Evolutionary conservation across 2,888 invertebrate species (phyloP), one percentile per base, ranked within the genome.

Genomic region (Bellardia pandia): DNA sequence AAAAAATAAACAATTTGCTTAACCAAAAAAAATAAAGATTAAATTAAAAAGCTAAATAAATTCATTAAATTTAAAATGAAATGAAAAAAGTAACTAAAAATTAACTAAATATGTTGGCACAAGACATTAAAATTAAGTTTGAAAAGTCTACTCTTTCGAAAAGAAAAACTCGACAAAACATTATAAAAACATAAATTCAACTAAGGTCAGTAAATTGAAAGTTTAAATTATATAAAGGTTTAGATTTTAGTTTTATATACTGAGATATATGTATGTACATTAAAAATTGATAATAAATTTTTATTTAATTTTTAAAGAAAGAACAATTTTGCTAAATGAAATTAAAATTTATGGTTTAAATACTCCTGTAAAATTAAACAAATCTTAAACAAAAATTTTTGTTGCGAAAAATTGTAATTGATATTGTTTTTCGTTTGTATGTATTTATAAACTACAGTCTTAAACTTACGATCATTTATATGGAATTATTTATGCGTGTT

Each of bases 101-200:
- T 66, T 62, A 66, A 68, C 77, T 77, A 87, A 71, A 81, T 86
- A 81, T 75, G 72, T 86, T 87, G 87, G 87, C 87, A 87, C 87
- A 85, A 87, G 87, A 87, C 87, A 79, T 66, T 48, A 62, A 77
- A 69, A 40, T 60, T 53, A 69, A 51, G 11, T 37, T 81, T 75
- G 14, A 71, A 77, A 68, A 83, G 75, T 83, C 75, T 83, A 79
- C 68, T 76, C 45, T 37, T 23, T 77, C 9, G 13, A 30, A 58
- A 62, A 45, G 45, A 64, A 83, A 53, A 60, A 72, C 16, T 8
- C 68, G 45, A 16, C 53, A 69, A 45, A 60, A 72, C 16, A 11
- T 74, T 56, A 16, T 62, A 69, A 45, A n/a, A 30, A 40, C 42
- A 42, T 23, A 48, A 48, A 23, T 68, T 74, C 23, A 42, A 72